phyloP scores from a whole-genome alignment of 2,888 invertebrate genomes.

The Danaus chrysippus region DNA sequence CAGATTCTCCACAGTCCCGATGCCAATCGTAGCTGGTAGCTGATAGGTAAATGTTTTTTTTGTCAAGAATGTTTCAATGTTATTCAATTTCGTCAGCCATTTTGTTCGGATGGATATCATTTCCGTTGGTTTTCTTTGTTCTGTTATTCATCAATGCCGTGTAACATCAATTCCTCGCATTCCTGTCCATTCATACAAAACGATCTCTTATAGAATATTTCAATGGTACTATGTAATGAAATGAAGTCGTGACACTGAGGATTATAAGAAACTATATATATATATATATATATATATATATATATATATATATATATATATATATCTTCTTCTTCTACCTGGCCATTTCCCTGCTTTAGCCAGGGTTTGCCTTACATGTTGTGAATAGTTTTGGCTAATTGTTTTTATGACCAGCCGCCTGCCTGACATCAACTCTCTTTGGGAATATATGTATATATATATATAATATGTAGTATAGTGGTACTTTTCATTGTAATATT shows the following conservation, averaged over 20 bases:
- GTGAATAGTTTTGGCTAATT: no score
- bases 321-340: no score
- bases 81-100: conserved; percentile 72
- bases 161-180: conserved; percentile 69
- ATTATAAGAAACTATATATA: conserved; percentile 17
- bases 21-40: conserved; percentile 50
- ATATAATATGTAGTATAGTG: no score
- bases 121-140: conserved; percentile 61
- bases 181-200: conserved; percentile 56
- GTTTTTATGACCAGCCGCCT: no score
- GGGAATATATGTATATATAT: no score
- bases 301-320: no score
- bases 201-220: conserved; percentile 49
- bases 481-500: no score
- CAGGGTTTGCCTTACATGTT: no score
- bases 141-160: conserved; percentile 51
- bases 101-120: conserved; percentile 67
- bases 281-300: no score
- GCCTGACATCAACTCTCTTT: no score
- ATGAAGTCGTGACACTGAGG: not conserved
- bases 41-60: conserved; percentile 68
- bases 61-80: conserved; percentile 72
- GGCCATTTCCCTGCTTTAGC: no score
- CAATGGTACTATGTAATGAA: conserved; percentile 31
- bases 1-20: conserved; percentile 39